phyloP scores from a whole-genome alignment of 2,888 invertebrate species.

The Lycia hirtaria region DNA sequence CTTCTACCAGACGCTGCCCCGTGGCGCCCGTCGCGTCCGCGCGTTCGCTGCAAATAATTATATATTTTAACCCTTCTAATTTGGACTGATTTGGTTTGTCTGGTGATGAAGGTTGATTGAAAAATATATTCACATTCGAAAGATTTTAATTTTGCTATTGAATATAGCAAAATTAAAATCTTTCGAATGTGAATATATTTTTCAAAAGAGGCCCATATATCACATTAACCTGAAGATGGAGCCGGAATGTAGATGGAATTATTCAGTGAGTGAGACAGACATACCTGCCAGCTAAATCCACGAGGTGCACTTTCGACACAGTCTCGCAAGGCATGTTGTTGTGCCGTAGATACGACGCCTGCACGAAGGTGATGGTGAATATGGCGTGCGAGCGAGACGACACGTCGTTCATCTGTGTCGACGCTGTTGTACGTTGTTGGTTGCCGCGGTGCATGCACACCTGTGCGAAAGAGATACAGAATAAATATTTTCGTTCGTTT shows the following conservation, averaged over 20 bases:
- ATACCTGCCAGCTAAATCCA: conserved; percentile 95
- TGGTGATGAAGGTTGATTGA: no score
- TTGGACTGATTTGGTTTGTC: no score
- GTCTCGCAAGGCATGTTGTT: conserved; percentile 96
- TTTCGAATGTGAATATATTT: no score
- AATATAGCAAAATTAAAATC: no score
- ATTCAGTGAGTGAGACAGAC: background rate
- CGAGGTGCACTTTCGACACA: conserved; percentile 95
- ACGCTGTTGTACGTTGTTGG: conserved; percentile 93
- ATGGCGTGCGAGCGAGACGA: conserved; percentile 96
- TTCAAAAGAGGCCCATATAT: no score
- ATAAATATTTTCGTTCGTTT: no score
- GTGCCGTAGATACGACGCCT: conserved; percentile 91
- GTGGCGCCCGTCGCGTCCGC: conserved; percentile 96
- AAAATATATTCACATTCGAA: no score
- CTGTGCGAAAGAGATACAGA: conserved; percentile 63
- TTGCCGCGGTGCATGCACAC: conserved; percentile 93
- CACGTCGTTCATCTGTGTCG: conserved; percentile 96
- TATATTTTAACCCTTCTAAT: background rate
- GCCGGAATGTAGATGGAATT: background rate
- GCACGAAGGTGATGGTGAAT: conserved; percentile 95
- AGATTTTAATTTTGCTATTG: no score
- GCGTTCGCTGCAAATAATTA: conserved; percentile 87
- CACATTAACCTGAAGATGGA: background rate
- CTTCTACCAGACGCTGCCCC: conserved; percentile 95